phyloP scores from a whole-genome alignment of 2,113 vertebrate genomes.

The human (Homo sapiens) region GRCh38 chr2:58865501-58866000 shows the following conservation, averaged over 20 bases:
- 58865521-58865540: not conserved
- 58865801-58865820: not conserved
- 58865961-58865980: constrained; percentile 45
- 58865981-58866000: constrained; percentile 47
- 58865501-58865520: not conserved
- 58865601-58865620: not conserved
- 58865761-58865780: not conserved
- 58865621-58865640: constrained; percentile 11
- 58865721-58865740: not conserved
- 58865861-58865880: constrained; percentile 43
- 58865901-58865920: constrained; percentile 67
- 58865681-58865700: not conserved
- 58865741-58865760: not conserved
- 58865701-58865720: constrained; percentile 1
- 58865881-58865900: constrained; percentile 60
- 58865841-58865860: not conserved
- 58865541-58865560: not conserved
- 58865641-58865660: not conserved
- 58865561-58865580: not conserved
- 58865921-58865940: constrained; percentile 44
- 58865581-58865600: not conserved
- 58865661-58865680: not conserved
- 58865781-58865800: not conserved
- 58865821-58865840: constrained; percentile 36
- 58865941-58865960: constrained; percentile 70